These are phyloP conservation scores for Microcebus griseorufus DNA, from an alignment of 2,113 vertebrate species.

Conservation along the genomic window DNA sequence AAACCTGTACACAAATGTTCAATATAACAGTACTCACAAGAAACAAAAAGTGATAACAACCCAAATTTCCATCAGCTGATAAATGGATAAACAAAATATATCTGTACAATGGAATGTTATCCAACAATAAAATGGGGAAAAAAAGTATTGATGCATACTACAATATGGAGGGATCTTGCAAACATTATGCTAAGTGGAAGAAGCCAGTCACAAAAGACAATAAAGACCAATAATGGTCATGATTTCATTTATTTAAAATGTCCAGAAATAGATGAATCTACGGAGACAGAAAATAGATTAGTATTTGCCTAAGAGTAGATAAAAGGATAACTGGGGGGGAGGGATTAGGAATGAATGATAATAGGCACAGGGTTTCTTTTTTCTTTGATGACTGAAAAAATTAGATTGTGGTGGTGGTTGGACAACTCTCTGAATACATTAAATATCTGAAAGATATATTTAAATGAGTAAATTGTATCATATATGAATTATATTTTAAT, in stretches of 20 bases:
- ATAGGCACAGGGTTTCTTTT: neutral
- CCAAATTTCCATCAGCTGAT: neutral
- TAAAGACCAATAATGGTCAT: neutral
- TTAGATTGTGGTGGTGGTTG: neutral
- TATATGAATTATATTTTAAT: neutral
- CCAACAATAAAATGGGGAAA: neutral
- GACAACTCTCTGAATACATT: neutral
- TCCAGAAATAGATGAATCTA: neutral
- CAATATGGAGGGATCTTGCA: neutral
- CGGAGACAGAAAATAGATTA: neutral
- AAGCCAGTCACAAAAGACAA: neutral
- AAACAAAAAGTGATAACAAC: neutral
- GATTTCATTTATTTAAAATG: neutral
- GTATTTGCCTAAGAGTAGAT: neutral
- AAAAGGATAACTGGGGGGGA: neutral
- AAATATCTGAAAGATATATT: neutral
- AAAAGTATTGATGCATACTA: neutral
- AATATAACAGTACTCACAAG: neutral
- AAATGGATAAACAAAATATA: neutral
- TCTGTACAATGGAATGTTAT: neutral
- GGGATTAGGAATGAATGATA: neutral
- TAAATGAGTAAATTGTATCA: neutral
- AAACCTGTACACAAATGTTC: neutral
- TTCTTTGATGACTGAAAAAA: neutral
- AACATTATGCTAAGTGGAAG: neutral